Percentiles rank a stretch among this genome's conserved stretches.
These are phyloP conservation scores for Brachymystax lenok DNA, from an alignment of 2,797 vertebrate species.

Conservation along the genomic window DNA sequence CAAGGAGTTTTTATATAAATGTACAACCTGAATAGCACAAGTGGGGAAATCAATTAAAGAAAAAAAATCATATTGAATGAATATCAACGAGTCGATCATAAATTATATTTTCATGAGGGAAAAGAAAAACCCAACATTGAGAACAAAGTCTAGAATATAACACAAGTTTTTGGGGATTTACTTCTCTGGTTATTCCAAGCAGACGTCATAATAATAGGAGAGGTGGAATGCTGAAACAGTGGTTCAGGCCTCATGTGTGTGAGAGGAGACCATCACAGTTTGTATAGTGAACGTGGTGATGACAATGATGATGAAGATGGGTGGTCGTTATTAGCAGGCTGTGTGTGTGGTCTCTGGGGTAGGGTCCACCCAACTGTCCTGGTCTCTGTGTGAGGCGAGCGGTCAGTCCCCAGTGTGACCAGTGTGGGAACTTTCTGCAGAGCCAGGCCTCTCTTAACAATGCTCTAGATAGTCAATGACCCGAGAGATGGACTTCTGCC, in stretches of 20 bases:
- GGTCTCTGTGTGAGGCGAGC: conserved; percentile 12
- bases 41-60: neutral
- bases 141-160: neutral
- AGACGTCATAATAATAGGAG: neutral
- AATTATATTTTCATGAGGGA: neutral
- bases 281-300: conserved; percentile 1
- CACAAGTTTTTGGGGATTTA: neutral
- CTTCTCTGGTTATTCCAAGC: neutral
- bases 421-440: neutral
- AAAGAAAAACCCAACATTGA: neutral
- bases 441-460: conserved; percentile 86
- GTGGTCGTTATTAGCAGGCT: neutral
- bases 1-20: neutral
- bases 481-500: conserved; percentile 97
- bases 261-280: neutral
- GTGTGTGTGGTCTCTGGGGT: neutral
- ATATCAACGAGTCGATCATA: conserved; percentile 1
- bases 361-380: conserved; percentile 17
- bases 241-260: conserved; percentile 12
- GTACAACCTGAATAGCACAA: neutral
- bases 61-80: conserved; percentile 9
- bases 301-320: conserved; percentile 1
- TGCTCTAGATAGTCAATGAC: conserved; percentile 99
- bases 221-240: neutral
- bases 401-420: conserved; percentile 4